These are phyloP conservation scores for Trachurus trachurus DNA, from an alignment of 2,797 vertebrate genomes.

Conservation along the genomic window DNA sequence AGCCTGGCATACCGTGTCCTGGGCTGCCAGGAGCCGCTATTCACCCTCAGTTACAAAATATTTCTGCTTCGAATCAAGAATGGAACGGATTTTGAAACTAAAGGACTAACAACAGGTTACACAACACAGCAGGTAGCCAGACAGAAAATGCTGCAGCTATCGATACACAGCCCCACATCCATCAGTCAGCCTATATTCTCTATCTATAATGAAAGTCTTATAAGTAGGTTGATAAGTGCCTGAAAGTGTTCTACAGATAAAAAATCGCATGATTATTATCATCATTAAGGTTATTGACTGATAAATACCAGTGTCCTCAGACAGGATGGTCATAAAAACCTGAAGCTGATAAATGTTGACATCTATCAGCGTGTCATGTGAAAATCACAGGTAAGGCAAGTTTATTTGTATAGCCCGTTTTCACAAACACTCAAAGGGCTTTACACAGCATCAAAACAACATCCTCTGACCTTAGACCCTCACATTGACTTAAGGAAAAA, in stretches of 20 bases:
- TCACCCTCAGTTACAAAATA: neutral
- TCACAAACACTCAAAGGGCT: too few species aligned
- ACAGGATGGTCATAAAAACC: neutral
- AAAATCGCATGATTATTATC: neutral
- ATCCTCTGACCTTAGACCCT: too few species aligned
- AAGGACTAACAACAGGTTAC: constrained; percentile 1
- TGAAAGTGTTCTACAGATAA: neutral
- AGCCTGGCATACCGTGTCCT: neutral
- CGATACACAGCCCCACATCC: constrained; percentile 9
- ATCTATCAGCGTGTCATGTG: too few species aligned
- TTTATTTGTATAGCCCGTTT: too few species aligned
- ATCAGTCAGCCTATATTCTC: constrained; percentile 13
- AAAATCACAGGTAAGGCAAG: too few species aligned
- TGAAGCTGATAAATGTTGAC: too few species aligned
- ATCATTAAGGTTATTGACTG: too few species aligned
- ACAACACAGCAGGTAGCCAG: constrained; percentile 25
- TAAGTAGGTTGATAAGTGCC: neutral
- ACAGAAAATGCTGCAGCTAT: neutral
- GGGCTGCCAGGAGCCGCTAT: neutral
- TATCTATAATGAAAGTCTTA: constrained; percentile 3
- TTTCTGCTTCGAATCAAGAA: neutral
- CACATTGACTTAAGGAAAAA: too few species aligned
- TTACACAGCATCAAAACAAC: too few species aligned
- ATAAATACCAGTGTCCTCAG: neutral
- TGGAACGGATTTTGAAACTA: constrained; percentile 23